Evolutionary conservation across 53 echinoderm and acorn worm species (phyloP), one percentile per base, ranked within the genome.

Genomic region (Astropecten irregularis): DNA sequence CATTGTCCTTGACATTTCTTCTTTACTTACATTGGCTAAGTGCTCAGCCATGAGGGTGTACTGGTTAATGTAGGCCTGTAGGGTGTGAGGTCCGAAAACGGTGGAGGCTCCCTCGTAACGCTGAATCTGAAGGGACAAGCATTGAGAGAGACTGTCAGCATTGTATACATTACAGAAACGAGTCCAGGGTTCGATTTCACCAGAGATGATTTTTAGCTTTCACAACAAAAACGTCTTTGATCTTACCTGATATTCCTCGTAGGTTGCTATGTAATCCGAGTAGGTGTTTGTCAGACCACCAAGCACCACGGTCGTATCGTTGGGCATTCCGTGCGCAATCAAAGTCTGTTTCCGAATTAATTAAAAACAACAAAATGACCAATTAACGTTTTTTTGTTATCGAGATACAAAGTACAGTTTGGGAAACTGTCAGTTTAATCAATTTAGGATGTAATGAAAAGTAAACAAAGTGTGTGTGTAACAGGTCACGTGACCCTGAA

Each of bases 91-190:
- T 1, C 96, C 96, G 68, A 83, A 93, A 34, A 93, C 87, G 9
- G 96, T 96, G 29, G 96, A 96, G 11, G 93, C 96, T 1, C 91
- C 96, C 37, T 96, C 93, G 49, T 96, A 96, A n/a, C 93, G 85
- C 65, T 96, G 96, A 30, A 96, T 79, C 93, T 93, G 49, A 28
- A 5, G 32, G 31, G 20, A 26, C 65, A 31, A 83, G 55, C 16
- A 66, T 7, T 19, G 76, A 2, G 39, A 39, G 59, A 82, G 42
- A n/a, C n/a, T n/a, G n/a, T n/a, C n/a, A n/a, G n/a, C n/a, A n/a
- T n/a, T n/a, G n/a, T n/a, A n/a, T n/a, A n/a, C n/a, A n/a, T 27
- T 31, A 66, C 4, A 6, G 31, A 27, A 27, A 66, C 6, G 36
- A 15, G 18, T 10, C 18, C 67, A 66, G 30, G 6, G 30, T 34